Percentiles rank a stretch among this genome's conserved stretches.
phyloP scores from a whole-genome alignment of 2,113 vertebrate species.

The Myrmecobius fasciatus region DNA sequence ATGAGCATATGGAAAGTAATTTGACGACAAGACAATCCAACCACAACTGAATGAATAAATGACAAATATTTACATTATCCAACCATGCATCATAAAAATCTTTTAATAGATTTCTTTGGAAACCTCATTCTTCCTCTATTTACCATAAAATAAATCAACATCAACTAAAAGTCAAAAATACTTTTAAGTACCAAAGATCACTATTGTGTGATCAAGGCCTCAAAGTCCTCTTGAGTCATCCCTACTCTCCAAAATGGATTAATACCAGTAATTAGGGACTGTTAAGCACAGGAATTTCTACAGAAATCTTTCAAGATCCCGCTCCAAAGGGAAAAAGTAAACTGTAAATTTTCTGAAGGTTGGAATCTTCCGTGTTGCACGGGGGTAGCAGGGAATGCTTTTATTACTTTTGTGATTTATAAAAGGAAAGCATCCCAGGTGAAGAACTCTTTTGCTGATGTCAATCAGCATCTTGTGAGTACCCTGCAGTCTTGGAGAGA shows the following conservation, averaged over 20 bases:
- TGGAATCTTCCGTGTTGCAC: background rate
- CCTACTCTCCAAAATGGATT: background rate
- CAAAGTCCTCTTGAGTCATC: background rate
- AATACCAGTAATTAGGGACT: background rate
- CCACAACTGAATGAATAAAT: background rate
- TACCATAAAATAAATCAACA: constrained; percentile 13
- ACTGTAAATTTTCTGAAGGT: background rate
- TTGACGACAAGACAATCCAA: background rate
- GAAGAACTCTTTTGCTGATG: background rate
- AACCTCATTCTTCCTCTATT: background rate
- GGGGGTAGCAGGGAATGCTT: background rate
- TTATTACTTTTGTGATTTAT: background rate
- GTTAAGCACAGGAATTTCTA: background rate
- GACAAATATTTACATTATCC: background rate
- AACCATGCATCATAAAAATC: background rate
- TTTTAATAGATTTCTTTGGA: background rate
- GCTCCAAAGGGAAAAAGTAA: background rate
- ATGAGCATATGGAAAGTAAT: background rate
- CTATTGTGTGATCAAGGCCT: background rate
- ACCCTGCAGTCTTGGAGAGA: background rate
- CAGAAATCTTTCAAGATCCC: background rate
- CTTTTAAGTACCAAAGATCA: constrained; percentile 35
- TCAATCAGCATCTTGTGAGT: background rate
- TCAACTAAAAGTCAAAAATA: background rate
- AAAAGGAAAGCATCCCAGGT: background rate